phyloP scores from a whole-genome alignment of 1,140 invertebrate genomes.

The Alviniconcha marisindica region DNA sequence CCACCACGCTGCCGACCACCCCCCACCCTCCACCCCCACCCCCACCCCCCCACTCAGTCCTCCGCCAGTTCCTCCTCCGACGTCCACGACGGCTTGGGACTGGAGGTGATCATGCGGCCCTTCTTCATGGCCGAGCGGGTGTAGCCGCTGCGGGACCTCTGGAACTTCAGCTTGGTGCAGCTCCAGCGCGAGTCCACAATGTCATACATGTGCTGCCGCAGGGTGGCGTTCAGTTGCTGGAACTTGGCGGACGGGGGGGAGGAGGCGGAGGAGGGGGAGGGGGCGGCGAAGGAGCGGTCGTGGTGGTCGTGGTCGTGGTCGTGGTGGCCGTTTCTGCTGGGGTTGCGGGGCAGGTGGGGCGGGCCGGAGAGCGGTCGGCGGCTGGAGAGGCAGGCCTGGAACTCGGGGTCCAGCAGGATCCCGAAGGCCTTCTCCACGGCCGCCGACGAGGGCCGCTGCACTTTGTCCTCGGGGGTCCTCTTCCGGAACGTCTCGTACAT shows the following conservation, averaged over 20 bases:
- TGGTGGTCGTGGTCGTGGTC: not conserved
- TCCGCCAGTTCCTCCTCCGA: not conserved
- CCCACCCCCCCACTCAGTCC: too few relatives aligned
- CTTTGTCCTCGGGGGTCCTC: not conserved
- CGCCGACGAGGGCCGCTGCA: not conserved
- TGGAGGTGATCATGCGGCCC: not conserved
- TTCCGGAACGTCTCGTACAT: constrained; percentile 20
- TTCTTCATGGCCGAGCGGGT: not conserved
- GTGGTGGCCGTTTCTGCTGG: not conserved
- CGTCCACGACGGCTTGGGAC: not conserved
- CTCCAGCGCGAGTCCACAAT: constrained; percentile 16
- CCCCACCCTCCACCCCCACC: too few relatives aligned
- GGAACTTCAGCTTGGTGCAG: constrained; percentile 10
- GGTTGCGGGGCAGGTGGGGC: too few relatives aligned
- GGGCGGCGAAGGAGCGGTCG: not conserved
- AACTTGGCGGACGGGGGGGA: not conserved
- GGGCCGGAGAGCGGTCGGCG: constrained; percentile 2
- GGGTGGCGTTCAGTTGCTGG: constrained; percentile 31
- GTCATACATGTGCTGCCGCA: constrained; percentile 34
- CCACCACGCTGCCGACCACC: too few relatives aligned
- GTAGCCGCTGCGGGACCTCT: not conserved
- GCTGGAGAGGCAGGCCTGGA: not conserved
- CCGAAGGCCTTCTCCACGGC: constrained; percentile 32
- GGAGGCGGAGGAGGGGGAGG: not conserved
- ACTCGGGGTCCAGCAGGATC: constrained; percentile 13